Evolutionary conservation across 2,888 invertebrate genomes (phyloP), one percentile per base, ranked within the genome.

Genomic region (Eucriotettix oculatus): DNA sequence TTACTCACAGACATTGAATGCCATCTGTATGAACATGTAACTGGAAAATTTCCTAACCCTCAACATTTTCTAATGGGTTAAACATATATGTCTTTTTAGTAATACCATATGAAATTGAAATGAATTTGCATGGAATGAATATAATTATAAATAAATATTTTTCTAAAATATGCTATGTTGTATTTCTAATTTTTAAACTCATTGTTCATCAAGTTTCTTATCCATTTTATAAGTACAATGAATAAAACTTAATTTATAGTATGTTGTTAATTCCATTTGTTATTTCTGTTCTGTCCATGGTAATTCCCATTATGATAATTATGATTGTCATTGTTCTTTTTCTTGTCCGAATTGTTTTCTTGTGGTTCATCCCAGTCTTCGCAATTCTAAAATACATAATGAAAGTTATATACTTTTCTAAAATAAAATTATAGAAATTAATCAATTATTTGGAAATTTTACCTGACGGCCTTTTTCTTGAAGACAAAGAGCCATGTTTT

Each of bases 1-100:
- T 77, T 99, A 16, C 76, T 99, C 9, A 84, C 84, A 52, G 87
- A 91, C 69, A 85, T 97, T 63, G 86, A 82, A 65, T 71, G 76
- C 62, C 70, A 77, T 67, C 70, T 83, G 52, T 76, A 74, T 65
- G 69, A 73, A 59, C 71, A 71, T 66, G 72, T 71, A 9, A 74
- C 73, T 42, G 71, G 72, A 16, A 66, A 67, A 60, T 66, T 66
- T 61, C 68, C 72, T 10, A 68, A 66, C 11, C 58, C 68, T 1
- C 67, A 71, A 64, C 68, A 71, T 64, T 74, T 75, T 68, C 68
- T 70, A 75, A 70, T 73, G 70, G 71, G 71, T 52, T 71, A 65
- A 66, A 17, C 52, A 11, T 44, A 29, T 60, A 48, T 56, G 41
- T n/a, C 29, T 54, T 56, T 57, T 57, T 48, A 44, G 57, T 42